Conservation (phyloP, 2,888 invertebrate species). For the Sturmia bella region DNA sequence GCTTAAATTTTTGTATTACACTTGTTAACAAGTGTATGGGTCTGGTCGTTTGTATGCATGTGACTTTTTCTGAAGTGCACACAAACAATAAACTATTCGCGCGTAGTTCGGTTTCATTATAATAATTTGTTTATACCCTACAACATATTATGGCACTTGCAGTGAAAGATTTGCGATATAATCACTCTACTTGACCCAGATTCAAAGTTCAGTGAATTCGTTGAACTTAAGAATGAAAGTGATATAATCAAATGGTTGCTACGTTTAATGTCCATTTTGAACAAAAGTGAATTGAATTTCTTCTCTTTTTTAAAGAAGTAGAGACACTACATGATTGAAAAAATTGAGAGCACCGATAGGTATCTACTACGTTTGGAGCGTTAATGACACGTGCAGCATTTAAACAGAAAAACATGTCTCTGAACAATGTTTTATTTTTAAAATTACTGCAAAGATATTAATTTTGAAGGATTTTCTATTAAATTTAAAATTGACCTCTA, state of each 20-base stretch:
- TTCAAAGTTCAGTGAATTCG: not conserved
- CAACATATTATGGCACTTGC: constrained; percentile 15
- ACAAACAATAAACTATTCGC: constrained; percentile 49
- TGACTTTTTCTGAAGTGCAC: constrained; percentile 50
- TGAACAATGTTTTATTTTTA: too few relatives aligned
- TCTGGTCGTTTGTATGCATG: not conserved
- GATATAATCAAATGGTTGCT: not conserved
- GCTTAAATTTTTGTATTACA: not conserved
- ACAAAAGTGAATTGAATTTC: not conserved
- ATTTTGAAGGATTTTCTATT: too few relatives aligned
- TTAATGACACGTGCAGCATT: too few relatives aligned
- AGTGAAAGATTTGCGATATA: constrained; percentile 16
- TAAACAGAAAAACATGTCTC: too few relatives aligned
- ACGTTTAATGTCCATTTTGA: not conserved
- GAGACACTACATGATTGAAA: too few relatives aligned
- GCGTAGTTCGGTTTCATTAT: constrained; percentile 8
- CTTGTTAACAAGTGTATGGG: not conserved
- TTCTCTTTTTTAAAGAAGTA: too few relatives aligned
- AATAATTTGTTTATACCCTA: constrained; percentile 30
- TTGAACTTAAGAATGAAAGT: constrained; percentile 28
- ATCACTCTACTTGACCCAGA: constrained; percentile 12
- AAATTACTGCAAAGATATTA: too few relatives aligned
- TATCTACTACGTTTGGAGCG: too few relatives aligned
- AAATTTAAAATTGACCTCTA: too few relatives aligned
- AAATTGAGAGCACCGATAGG: too few relatives aligned